Base-by-base conservation (phyloP, 2,113 vertebrate genomes). In the Panthera leo region DNA sequence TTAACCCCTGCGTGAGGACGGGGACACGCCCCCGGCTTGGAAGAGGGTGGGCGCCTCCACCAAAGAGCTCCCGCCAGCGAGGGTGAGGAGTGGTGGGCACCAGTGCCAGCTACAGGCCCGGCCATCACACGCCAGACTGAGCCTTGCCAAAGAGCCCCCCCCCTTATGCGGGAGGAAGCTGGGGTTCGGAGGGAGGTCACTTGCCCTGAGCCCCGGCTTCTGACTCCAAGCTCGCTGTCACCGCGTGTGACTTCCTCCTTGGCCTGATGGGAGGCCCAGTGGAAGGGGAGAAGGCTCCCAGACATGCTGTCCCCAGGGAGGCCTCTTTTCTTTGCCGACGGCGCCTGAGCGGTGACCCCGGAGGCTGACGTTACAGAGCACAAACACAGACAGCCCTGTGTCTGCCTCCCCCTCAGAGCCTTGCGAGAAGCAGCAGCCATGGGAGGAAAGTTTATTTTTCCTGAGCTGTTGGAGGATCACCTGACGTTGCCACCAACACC, bases 61-160 rank as follows among this genome's bases (percentile, higher is more conserved):
- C 16, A 39, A 6, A 10, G 29, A 53, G 70, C 19, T 18, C 19
- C 83, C 5, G 2, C 45, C 45, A 23, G 61, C 51, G 13, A 53
- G 5, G 34, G 25, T 2, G 15, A 5, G 36, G 39, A 13, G 15
- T 1, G 14, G 55, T 4, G 25, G 31, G 19, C 19, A 15, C 31
- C 5, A 8, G 1, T 0, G 5, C 12, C 36, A 9, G 4, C 39
- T 5, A 1, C 1, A 0, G 9, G 4, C 5, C 63, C 36, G 7
- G 63, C 29, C 2, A 7, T 7, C 0, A 0, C 0, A 0, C 4
- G 16, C 31, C 51, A 2, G 61, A 6, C 48, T 0, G 39, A 80
- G 27, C 13, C 55, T 68, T 7, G 5, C 8, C 0, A 1, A 15
- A 51, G 53, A 48, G 8, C 45, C 67, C 67, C 1, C 6, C 48